Base-by-base conservation (phyloP, 2,113 vertebrate species). In the Rhinolophus ferrumequinum region DNA sequence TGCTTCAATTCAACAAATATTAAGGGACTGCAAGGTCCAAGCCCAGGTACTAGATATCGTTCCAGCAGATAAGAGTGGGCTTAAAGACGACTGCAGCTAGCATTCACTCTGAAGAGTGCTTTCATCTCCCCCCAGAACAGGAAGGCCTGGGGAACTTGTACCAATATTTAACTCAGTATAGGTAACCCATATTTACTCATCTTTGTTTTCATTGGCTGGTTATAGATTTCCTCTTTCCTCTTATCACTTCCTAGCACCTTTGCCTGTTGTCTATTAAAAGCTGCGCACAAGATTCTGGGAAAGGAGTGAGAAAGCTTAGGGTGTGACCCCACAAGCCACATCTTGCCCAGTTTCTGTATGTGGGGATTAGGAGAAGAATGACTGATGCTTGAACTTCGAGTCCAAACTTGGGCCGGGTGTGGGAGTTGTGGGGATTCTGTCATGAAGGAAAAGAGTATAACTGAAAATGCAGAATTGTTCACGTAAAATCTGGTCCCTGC, bases 1-100 rank as follows among this genome's bases (percentile, higher is more conserved):
- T 33, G 28, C 35, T 88, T 97, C 38, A 66, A 9, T 62, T 82
- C 80, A 86, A 62, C 38, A 76, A 80, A 80, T 88, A 56, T 79
- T 93, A 67, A 79, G 56, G 70, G n/a, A 88, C 30, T 30, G 11
- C n/a, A 58, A n/a, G n/a, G 67, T n/a, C 52, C 52, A 70, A 85
- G 44, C 28, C 84, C 76, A 64, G 22, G 9, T n/a, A n/a, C 30
- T 70, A 47, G 21, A 28, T 85, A 9, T 82, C 92, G 18, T 67
- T 88, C 21, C 64, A 38, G 18, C 8, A 58, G 35, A 54, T 69
- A 89, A 93, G 16, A 80, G 8, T 50, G 4, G 52, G 47, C 30
- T 95, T 73, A 89, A 76, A 81, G n/a, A 15, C 2, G 19, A 26
- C 38, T 75, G 50, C 6, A 69, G 41, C 56, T 73, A 66, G 66